Conservation (phyloP, 2,888 invertebrate species). For the Mellilla xanthometata region DNA sequence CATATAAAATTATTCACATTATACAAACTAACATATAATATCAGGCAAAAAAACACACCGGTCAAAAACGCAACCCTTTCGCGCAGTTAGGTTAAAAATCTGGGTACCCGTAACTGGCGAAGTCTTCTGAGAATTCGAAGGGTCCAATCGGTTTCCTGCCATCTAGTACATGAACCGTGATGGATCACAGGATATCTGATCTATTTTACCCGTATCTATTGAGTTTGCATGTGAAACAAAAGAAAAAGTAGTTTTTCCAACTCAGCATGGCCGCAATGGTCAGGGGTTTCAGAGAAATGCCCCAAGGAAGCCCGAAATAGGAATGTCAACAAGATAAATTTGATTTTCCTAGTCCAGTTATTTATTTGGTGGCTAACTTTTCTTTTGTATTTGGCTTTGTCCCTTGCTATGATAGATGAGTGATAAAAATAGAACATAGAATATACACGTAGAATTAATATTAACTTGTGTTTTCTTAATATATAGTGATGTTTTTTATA, state of each 20-base stretch:
- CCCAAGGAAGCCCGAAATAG: constrained; percentile 36
- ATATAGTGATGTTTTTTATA: no score
- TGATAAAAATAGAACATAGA: no score
- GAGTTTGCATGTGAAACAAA: constrained; percentile 22
- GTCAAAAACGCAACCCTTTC: no score
- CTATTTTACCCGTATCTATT: constrained; percentile 11
- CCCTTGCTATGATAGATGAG: no score
- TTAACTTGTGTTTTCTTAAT: no score
- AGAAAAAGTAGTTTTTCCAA: constrained; percentile 17
- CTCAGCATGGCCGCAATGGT: constrained; percentile 28
- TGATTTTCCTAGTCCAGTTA: constrained; percentile 40
- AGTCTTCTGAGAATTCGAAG: not conserved
- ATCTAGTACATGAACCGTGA: constrained; percentile 1
- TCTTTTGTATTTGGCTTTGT: constrained; percentile 7
- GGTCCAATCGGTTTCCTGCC: constrained; percentile 3
- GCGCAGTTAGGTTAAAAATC: no score
- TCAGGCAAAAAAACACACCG: no score
- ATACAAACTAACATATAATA: no score
- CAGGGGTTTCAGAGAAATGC: constrained; percentile 21
- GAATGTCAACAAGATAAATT: constrained; percentile 38
- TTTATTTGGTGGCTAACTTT: constrained; percentile 29
- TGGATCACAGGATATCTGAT: constrained; percentile 4
- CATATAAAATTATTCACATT: no score
- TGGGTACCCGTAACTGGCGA: no score
- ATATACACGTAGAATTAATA: no score